Base-by-base conservation (phyloP, 2,113 vertebrate species). In the Oryctolagus cuniculus region DNA sequence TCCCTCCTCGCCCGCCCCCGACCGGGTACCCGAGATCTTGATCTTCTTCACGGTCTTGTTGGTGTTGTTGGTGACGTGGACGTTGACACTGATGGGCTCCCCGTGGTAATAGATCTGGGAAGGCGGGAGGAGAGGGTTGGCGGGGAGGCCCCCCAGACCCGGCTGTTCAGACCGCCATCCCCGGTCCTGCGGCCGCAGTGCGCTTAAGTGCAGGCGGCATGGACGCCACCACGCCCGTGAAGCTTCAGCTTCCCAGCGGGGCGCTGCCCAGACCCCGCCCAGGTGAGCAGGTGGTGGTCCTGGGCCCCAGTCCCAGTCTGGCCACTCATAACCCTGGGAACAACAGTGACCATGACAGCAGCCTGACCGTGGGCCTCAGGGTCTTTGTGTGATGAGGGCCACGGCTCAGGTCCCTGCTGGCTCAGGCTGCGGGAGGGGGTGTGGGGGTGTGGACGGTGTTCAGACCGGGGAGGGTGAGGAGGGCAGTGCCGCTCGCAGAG, bases 21-120 rank as follows among this genome's bases (percentile, higher is more conserved):
- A 64, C 8, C 0, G 49, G 70, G 88, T 78, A 99, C 99, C 99
- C 89, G 99, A 99, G 96, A 99, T 99, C 97, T 99, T 99, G 95
- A 99, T 99, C 98, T 99, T 99, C 98, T 99, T 99, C 96, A 99
- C 99, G 0, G 98, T 99, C 98, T 99, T 99, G 98, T 99, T 99
- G 97, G 99, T 99, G 98, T 99, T 99, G 98, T 99, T 99, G 93
- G 99, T 99, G 97, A 99, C 99, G 0, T 99, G 99, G 27, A 99
- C 99, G 0, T 99, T 99, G 67, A 99, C 99, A 0, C 99, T 99
- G 98, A 99, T 99, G 16, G 99, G 99, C 31, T 99, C 99, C 0
- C 99, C 99, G 0, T 99, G 99, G 97, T 99, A 99, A 91, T 99
- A 99, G 94, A 99, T 99, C 99, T 99, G 94, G 51, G 72, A 87